Evolutionary conservation across 1,140 invertebrate genomes (phyloP), one percentile per base, ranked within the genome.

Genomic region (Octopus bimaculoides): DNA sequence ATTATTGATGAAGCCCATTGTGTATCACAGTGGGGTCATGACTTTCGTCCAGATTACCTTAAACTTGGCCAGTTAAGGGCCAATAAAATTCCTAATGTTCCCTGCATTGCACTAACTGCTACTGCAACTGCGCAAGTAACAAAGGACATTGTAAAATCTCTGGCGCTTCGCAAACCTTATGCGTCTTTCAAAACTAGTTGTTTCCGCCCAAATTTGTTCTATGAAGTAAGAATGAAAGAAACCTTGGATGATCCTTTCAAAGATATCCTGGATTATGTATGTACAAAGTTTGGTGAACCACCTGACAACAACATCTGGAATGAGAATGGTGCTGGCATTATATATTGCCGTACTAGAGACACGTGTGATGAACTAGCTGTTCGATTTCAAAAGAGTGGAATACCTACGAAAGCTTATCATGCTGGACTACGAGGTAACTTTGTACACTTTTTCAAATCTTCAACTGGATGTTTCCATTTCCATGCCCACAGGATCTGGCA

Each of bases 1-100:
- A 94, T 97, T 55, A 95, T 99, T 14, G 98, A 99, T 91, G 98
- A 99, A 92, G 97, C 97, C 12, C 97, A 99, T 89, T 99, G 97
- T 92, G 96, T 99, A 0, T 97, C 96, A 87, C 95, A 98, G 85
- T 99, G 97, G 97, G 97, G 97, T 1, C 97, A 99, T 90, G 97
- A 99, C 90, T 99, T 99, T 89, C 91, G 97, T 53, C 96, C 96
- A 1, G 96, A 98, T 89, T 99, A 99, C 89, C 92, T 98, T 5
- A 96, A 95, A 89, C 89, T 99, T 4, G 95, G 95, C 9, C 85
- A 92, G 20, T 88, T 98, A 10, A 91, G 95, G 82, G 89, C 92
- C 77, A 92, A 92, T 83, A 95, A 94, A 92, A 92, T 99, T 74
- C 84, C 87, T n/a, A 81, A 81, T 54, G 82, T 90, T 20, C 86